Evolutionary conservation across 2,888 invertebrate species (phyloP), one percentile per base, ranked within the genome.

Genomic region (Agelastica alni): DNA sequence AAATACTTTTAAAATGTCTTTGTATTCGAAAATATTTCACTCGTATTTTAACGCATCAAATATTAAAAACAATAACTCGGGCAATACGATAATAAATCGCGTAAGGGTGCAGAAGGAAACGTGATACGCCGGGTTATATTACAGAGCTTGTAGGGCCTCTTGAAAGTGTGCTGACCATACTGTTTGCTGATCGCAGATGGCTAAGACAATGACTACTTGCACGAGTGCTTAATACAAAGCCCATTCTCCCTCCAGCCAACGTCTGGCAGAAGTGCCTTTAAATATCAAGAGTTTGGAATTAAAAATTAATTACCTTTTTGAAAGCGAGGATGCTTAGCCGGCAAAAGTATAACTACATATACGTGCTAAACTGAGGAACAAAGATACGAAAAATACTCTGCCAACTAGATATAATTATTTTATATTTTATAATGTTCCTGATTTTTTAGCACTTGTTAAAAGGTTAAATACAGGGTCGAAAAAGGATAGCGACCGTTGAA

Each of bases 141-240:
- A 61, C 37, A 39, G 17, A 51, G 51, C 43, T 20, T 53, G 56
- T 46, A 51, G 46, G 52, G 60, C 53, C 59, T 53, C 62, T 62
- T 57, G 42, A 62, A 57, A 62, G 62, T 60, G 57, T 62, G 58
- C 56, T 62, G 62, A 60, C 62, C 62, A 59, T 59, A 53, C 48
- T 51, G 47, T 46, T 54, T 43, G 57, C 46, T 20, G 44, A 44
- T 46, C 53, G 56, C 60, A 58, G 62, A 60, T 62, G 62, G 55
- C 52, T 56, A 58, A 63, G 60, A 63, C 63, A 63, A 63, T 63
- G 53, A 61, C 54, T 56, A 48, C 61, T 61, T 56, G 53, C 59
- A 60, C 49, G 54, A 51, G 60, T 52, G 55, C 56, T 55, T 56
- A 41, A 53, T 44, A 61, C 60, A 61, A 62, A 54, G 57, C 58